phyloP scores from a whole-genome alignment of 2,888 invertebrate species.

The Nomada ruficornis region DNA sequence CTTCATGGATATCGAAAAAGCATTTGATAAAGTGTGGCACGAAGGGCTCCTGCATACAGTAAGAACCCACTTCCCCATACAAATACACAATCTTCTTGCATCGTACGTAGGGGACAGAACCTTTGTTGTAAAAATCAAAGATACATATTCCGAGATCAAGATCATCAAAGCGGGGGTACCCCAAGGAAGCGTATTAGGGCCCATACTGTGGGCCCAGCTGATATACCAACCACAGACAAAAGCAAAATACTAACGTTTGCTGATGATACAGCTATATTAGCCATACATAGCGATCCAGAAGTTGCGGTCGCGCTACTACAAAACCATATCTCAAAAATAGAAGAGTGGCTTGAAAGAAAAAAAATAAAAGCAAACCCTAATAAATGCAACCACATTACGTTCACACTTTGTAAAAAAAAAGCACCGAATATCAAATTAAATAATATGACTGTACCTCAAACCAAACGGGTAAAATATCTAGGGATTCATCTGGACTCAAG shows the following conservation, averaged over 20 bases:
- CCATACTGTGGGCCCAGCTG: slow-evolving; percentile 1
- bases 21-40: background rate
- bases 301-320: background rate
- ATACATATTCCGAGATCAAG: background rate
- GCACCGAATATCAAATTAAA: too few relatives aligned
- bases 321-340: background rate
- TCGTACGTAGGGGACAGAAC: background rate
- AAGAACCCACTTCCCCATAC: background rate
- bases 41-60: background rate
- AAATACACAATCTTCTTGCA: slow-evolving; percentile 1
- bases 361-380: slow-evolving; percentile 13
- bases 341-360: background rate
- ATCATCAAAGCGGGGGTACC: slow-evolving; percentile 3
- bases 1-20: background rate
- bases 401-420: slow-evolving; percentile 9
- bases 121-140: slow-evolving; percentile 9
- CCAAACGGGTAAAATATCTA: too few relatives aligned
- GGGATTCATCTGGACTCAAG: too few relatives aligned
- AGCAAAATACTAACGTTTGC: slow-evolving; percentile 7
- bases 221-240: background rate
- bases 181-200: slow-evolving; percentile 2
- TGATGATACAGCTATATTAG: background rate
- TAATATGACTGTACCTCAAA: too few relatives aligned
- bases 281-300: background rate
- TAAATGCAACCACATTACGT: slow-evolving; percentile 12